A percentile compares a stretch with the other conserved stretches of the same genome.
Evolutionary conservation across 30 jellyfish, hydroid and myxozoan species (phyloP).

Genomic region (Aurelia sp.): DNA sequence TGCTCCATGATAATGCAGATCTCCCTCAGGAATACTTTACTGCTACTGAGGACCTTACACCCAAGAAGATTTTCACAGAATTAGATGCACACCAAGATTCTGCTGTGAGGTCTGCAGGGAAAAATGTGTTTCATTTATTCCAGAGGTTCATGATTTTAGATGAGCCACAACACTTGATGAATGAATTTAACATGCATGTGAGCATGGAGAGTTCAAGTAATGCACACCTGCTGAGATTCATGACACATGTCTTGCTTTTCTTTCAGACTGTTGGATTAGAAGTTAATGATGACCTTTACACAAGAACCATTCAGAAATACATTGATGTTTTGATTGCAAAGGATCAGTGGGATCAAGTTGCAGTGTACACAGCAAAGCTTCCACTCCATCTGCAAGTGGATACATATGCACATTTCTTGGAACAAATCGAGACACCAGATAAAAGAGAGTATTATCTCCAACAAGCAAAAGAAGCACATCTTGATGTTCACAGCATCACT

Average conservation of each 20-base stretch:
- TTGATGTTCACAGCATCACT: slow-evolving; percentile 73
- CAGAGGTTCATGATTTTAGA: slow-evolving; percentile 77
- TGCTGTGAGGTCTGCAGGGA: slow-evolving; percentile 59
- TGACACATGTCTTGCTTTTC: slow-evolving; percentile 48
- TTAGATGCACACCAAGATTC: slow-evolving; percentile 56
- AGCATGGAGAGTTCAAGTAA: slow-evolving; percentile 3
- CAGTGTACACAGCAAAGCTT: slow-evolving; percentile 81
- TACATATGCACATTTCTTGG: slow-evolving; percentile 73
- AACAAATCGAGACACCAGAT: slow-evolving; percentile 35
- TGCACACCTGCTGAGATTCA: slow-evolving; percentile 51
- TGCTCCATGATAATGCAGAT: slow-evolving; percentile 12
- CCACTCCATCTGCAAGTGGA: slow-evolving; percentile 80
- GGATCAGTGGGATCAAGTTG: slow-evolving; percentile 70
- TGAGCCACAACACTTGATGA: slow-evolving; percentile 50
- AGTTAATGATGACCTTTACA: slow-evolving; percentile 36
- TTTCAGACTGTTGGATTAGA: slow-evolving; percentile 64
- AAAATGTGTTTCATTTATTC: slow-evolving; percentile 59
- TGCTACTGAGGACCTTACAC: slow-evolving; percentile 52
- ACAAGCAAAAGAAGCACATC: slow-evolving; percentile 71
- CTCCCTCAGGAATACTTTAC: slow-evolving; percentile 19
- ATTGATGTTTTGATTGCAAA: slow-evolving; percentile 55
- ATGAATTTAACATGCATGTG: slow-evolving; percentile 16
- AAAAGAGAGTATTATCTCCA: slow-evolving; percentile 63
- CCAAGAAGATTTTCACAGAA: slow-evolving; percentile 67
- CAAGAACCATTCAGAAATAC: slow-evolving; percentile 31